These are phyloP conservation scores for Alloscopus bannaensis DNA, from an alignment of 2,888 invertebrate genomes.

Conservation along the genomic window DNA sequence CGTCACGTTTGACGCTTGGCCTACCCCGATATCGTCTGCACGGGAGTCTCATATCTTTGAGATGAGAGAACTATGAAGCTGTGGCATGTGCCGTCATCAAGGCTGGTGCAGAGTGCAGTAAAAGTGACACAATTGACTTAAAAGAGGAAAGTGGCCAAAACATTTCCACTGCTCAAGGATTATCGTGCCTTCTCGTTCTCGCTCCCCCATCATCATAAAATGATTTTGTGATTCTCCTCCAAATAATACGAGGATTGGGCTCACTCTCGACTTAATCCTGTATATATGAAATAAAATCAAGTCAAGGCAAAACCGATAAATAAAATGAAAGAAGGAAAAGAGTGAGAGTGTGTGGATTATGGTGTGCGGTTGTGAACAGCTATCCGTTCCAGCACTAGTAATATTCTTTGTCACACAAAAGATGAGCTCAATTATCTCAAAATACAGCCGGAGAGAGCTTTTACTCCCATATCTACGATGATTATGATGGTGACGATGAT, in stretches of 20 bases:
- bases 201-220: slow-evolving; percentile 36
- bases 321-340: slow-evolving; percentile 31
- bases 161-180: slow-evolving; percentile 49
- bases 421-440: slow-evolving; percentile 64
- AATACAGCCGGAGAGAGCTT: slow-evolving; percentile 45
- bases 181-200: slow-evolving; percentile 34
- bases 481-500: slow-evolving; percentile 18
- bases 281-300: slow-evolving; percentile 57
- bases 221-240: slow-evolving; percentile 10
- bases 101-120: background rate
- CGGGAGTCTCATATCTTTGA: slow-evolving; percentile 25
- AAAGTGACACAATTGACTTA: slow-evolving; percentile 63
- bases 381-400: slow-evolving; percentile 47
- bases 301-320: slow-evolving; percentile 54
- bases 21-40: too few relatives aligned
- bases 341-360: slow-evolving; percentile 24
- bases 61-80: slow-evolving; percentile 1
- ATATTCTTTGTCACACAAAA: slow-evolving; percentile 48
- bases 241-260: background rate
- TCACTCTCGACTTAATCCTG: slow-evolving; percentile 8
- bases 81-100: slow-evolving; percentile 31
- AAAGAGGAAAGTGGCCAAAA: slow-evolving; percentile 61
- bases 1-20: slow-evolving; percentile 64
- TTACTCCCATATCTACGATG: slow-evolving; percentile 9
- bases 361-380: slow-evolving; percentile 26